These are phyloP conservation scores for Heliconius aoede DNA, from an alignment of 2,888 invertebrate genomes.

Conservation along the genomic window DNA sequence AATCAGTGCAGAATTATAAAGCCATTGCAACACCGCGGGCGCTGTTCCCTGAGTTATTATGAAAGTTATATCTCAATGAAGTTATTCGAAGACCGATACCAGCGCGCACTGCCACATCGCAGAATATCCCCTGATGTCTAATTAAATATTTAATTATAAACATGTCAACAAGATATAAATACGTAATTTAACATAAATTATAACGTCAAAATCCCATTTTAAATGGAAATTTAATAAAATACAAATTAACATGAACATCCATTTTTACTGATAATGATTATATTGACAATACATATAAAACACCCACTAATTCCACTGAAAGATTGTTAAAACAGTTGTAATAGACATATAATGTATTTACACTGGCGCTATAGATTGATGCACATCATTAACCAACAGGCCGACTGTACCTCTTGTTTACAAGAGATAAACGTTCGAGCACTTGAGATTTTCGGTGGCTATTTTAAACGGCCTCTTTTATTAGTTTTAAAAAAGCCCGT, in stretches of 20 bases:
- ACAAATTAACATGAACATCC: constrained; percentile 9
- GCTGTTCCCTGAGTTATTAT: constrained; percentile 65
- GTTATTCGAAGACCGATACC: constrained; percentile 50
- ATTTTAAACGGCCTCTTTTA: constrained; percentile 81
- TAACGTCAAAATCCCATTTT: not conserved
- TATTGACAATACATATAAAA: constrained; percentile 42
- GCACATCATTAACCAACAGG: constrained; percentile 67
- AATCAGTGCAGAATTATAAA: constrained; percentile 83
- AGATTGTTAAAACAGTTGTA: constrained; percentile 63
- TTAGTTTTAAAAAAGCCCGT: constrained; percentile 82
- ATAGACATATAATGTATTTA: constrained; percentile 60
- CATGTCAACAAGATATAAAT: not conserved
- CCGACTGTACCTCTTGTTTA: constrained; percentile 71
- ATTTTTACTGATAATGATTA: constrained; percentile 18
- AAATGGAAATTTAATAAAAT: constrained; percentile 1
- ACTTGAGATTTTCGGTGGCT: constrained; percentile 80
- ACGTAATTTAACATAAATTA: not conserved
- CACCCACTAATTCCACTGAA: constrained; percentile 47
- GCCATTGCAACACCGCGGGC: constrained; percentile 78
- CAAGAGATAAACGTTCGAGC: constrained; percentile 66
- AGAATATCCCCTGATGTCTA: too few relatives aligned
- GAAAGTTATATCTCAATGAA: constrained; percentile 71
- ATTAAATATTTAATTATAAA: not conserved
- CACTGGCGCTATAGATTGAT: constrained; percentile 70
- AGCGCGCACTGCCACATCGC: constrained; percentile 53